Evolutionary conservation across 2,797 vertebrate species (phyloP).

Genomic region (Otus scops): DNA sequence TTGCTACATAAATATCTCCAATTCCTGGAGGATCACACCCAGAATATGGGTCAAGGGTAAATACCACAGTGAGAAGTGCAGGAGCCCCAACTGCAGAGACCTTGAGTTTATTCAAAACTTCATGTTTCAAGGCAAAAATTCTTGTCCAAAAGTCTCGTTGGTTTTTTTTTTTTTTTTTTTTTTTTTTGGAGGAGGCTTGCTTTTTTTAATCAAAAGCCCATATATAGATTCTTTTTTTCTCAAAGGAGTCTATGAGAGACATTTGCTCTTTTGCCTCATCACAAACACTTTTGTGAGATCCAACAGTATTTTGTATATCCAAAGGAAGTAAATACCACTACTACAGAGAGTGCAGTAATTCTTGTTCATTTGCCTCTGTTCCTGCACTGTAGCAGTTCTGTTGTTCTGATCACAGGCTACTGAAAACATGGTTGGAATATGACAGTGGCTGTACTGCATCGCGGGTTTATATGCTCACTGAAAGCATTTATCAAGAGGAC

Average conservation of each 20-base stretch:
- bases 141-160: neutral
- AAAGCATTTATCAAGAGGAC: neutral
- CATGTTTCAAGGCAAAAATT: neutral
- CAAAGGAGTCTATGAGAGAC: neutral
- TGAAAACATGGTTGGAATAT: neutral
- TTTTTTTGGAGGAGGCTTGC: neutral
- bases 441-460: neutral
- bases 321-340: neutral
- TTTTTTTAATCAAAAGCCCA: neutral
- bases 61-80: neutral
- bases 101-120: neutral
- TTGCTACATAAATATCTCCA: neutral
- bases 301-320: rapidly evolving
- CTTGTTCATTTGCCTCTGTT: neutral
- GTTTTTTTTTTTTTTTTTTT: neutral
- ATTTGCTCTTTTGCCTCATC: neutral
- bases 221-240: neutral
- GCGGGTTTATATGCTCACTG: rapidly evolving
- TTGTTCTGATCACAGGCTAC: neutral
- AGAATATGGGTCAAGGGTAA: neutral
- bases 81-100: neutral
- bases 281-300: neutral
- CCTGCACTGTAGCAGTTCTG: neutral
- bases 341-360: neutral
- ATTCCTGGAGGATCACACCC: neutral